phyloP scores from a whole-genome alignment of 2,113 vertebrate genomes.

The Hoplias malabaricus region DNA sequence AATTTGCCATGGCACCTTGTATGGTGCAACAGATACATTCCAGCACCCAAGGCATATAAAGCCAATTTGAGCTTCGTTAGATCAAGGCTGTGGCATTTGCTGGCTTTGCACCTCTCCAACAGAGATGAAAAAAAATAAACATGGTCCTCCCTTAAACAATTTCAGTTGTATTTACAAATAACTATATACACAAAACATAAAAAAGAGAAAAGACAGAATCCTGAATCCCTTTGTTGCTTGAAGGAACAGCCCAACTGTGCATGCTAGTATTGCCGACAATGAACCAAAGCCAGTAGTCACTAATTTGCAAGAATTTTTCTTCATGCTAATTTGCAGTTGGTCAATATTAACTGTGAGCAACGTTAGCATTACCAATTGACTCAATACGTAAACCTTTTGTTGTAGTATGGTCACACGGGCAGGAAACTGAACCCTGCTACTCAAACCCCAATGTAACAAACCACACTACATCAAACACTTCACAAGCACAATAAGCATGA shows the following conservation, averaged over 20 bases:
- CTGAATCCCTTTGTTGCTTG: neutral
- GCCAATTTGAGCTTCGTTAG: no score
- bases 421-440: no score
- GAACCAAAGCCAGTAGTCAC: neutral
- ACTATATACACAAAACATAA: constrained; percentile 16
- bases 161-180: constrained; percentile 16
- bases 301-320: neutral
- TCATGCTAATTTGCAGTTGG: no score
- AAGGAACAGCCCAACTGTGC: neutral
- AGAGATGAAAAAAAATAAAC: constrained; percentile 12
- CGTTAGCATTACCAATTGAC: no score
- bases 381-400: no score
- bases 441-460: no score
- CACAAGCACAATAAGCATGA: no score
- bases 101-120: constrained; percentile 32
- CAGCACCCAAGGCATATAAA: no score
- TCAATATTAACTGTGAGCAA: neutral
- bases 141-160: neutral
- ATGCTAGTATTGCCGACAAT: neutral
- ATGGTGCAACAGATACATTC: no score
- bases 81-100: constrained; percentile 36
- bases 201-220: neutral
- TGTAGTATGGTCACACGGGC: no score
- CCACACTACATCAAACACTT: no score
- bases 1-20: no score